These are phyloP conservation scores for Hylomyscus alleni DNA, from an alignment of 2,797 vertebrate species.

Conservation along the genomic window DNA sequence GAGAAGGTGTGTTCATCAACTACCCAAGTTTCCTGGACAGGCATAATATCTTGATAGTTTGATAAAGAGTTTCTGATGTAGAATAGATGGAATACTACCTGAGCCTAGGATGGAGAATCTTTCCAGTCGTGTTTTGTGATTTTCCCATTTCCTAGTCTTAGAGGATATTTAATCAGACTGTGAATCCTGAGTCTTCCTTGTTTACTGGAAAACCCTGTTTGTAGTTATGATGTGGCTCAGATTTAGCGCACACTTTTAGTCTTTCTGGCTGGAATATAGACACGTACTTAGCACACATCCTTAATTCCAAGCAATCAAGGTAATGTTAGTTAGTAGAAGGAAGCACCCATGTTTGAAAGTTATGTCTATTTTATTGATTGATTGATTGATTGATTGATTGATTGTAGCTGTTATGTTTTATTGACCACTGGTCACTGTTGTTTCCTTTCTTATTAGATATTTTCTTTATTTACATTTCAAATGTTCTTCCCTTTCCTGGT, in stretches of 20 bases:
- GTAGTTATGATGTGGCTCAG: neutral
- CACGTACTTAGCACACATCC: neutral
- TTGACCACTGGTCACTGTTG: too few relatives aligned
- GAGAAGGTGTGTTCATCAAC: neutral
- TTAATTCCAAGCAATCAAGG: neutral
- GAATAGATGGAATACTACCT: neutral
- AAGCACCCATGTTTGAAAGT: neutral
- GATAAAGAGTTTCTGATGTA: neutral
- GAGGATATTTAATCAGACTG: neutral
- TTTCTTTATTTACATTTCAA: too few relatives aligned
- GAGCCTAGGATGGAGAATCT: neutral
- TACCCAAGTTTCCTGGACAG: neutral
- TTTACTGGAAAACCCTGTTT: neutral
- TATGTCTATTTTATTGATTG: neutral
- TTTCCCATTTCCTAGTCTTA: neutral
- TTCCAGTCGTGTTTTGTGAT: neutral
- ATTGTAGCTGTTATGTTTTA: too few relatives aligned
- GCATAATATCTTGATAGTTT: neutral
- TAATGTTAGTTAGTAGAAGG: neutral
- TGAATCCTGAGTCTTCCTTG: neutral
- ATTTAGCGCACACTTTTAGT: neutral
- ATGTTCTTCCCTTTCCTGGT: too few relatives aligned
- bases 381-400: too few relatives aligned
- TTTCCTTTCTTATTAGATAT: too few relatives aligned
- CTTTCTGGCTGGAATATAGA: neutral